phyloP scores from a whole-genome alignment of 2,113 vertebrate species.

The Aptenodytes forsteri region DNA sequence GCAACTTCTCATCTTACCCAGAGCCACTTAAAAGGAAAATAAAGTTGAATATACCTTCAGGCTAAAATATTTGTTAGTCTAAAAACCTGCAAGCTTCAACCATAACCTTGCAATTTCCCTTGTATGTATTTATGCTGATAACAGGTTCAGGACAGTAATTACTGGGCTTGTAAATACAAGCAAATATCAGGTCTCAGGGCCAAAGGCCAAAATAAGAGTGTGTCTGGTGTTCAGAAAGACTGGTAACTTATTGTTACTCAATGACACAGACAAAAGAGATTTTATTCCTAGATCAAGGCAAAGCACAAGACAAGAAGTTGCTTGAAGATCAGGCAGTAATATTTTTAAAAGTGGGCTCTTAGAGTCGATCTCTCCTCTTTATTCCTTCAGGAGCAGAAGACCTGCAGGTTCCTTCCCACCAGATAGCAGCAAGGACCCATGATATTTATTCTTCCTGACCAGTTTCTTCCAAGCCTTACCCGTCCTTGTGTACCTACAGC shows the following conservation, averaged over 20 bases:
- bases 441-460: neutral
- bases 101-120: constrained; percentile 66
- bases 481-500: neutral
- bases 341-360: neutral
- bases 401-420: neutral
- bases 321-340: neutral
- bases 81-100: constrained; percentile 46
- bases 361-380: neutral
- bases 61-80: constrained; percentile 71
- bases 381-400: neutral
- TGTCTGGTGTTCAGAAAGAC: neutral
- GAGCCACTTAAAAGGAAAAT: constrained; percentile 71
- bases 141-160: constrained; percentile 60
- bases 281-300: neutral
- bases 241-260: neutral
- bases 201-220: constrained; percentile 34
- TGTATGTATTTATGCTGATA: constrained; percentile 53
- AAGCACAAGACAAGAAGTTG: neutral
- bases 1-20: constrained; percentile 78
- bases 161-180: constrained; percentile 68
- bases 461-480: neutral
- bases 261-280: neutral
- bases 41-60: constrained; percentile 60
- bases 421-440: neutral
- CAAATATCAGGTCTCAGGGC: constrained; percentile 8